phyloP scores from a whole-genome alignment of 2,797 vertebrate species.

The Lepus townsendii region DNA sequence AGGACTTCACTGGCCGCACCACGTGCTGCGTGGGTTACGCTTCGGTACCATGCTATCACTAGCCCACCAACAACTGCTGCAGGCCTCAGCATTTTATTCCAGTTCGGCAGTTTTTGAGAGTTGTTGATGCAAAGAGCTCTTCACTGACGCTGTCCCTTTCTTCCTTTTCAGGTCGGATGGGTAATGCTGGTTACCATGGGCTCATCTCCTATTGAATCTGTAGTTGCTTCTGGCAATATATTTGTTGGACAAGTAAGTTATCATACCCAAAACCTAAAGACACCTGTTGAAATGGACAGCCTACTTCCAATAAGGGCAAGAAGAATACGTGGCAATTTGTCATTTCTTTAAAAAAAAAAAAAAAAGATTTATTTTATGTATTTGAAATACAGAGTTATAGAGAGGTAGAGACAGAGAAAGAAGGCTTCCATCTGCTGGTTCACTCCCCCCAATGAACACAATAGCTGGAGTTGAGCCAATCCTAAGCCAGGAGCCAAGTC shows the following conservation, averaged over 20 bases:
- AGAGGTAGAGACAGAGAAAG: too few relatives aligned
- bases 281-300: background rate
- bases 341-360: background rate
- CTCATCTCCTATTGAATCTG: slow-evolving; percentile 93
- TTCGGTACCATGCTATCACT: background rate
- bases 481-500: too few relatives aligned
- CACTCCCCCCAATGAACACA: too few relatives aligned
- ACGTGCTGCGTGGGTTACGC: background rate
- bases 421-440: too few relatives aligned
- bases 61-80: background rate
- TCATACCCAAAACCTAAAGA: slow-evolving; percentile 22
- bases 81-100: background rate
- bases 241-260: slow-evolving; percentile 93
- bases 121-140: background rate
- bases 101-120: background rate
- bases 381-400: too few relatives aligned
- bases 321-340: background rate
- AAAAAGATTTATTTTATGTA: too few relatives aligned
- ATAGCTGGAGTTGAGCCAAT: too few relatives aligned
- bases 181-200: slow-evolving; percentile 92
- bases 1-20: background rate
- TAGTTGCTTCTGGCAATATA: slow-evolving; percentile 94
- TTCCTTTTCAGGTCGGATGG: slow-evolving; percentile 91
- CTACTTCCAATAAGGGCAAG: background rate
- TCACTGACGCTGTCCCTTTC: slow-evolving; percentile 19